A percentile compares a stretch with the other conserved stretches of the same genome.
Evolutionary conservation across 2,888 invertebrate genomes (phyloP).

Genomic region (Celastrina argiolus): DNA sequence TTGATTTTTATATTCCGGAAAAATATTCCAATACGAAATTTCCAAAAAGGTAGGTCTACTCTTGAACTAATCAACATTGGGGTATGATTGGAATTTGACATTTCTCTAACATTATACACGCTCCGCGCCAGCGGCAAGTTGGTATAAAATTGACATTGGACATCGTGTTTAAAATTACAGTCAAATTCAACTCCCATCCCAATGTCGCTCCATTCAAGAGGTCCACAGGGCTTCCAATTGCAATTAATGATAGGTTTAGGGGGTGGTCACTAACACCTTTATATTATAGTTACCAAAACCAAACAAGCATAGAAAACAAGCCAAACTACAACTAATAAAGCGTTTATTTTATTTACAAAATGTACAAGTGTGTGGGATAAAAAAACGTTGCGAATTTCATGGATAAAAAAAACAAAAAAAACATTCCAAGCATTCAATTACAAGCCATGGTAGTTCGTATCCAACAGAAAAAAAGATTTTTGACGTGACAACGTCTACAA

Average conservation of each 20-base stretch:
- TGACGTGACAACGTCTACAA: no score
- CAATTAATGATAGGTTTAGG: background rate
- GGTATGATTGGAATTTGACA: no score
- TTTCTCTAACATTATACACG: no score
- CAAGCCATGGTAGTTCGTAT: background rate
- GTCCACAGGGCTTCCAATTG: background rate
- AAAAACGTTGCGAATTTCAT: background rate
- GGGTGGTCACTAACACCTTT: slow-evolving; percentile 8
- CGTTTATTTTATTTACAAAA: background rate
- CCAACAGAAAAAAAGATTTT: background rate
- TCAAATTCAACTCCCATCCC: no score
- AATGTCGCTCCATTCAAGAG: no score
- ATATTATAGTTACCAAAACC: slow-evolving; percentile 8
- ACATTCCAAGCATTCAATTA: background rate
- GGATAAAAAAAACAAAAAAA: no score
- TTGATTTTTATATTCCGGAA: background rate
- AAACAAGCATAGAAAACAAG: background rate
- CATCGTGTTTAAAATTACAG: no score
- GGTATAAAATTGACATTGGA: no score
- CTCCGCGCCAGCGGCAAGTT: no score
- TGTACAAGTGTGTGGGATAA: background rate
- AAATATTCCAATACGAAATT: background rate
- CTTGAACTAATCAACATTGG: background rate
- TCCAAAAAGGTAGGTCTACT: background rate
- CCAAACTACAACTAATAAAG: background rate